Evolutionary conservation across 2,113 vertebrate species (phyloP), one percentile per base, ranked within the genome.

Genomic region (Vulpes vulpes): DNA sequence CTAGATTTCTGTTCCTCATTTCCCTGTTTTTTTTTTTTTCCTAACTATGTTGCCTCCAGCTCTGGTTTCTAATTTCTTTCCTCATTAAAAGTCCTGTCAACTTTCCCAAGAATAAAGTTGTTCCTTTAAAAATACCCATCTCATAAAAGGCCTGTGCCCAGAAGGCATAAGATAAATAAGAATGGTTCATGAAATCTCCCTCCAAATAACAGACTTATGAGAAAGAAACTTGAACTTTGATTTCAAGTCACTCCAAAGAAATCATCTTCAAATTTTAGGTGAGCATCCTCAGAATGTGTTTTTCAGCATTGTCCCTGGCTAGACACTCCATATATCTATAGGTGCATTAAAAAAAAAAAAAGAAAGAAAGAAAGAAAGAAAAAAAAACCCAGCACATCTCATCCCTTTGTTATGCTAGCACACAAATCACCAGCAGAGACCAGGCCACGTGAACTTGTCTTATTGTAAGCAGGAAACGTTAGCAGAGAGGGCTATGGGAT

Each of bases 11-110:
- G 3, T 92, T 55, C 22, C 62, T 64, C 25, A 5, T 94, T 55
- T 55, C 27, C 57, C 57, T 43, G 43, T 43, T 43, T 43, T 43
- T 43, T 43, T 5, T 27, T 64, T 94, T 65, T 35, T 62, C 79
- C 19, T 91, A 95, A 81, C 84, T 69, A 80, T 17, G 16, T 78
- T 91, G 94, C 92, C 95, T 96, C 85, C 78, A 97, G 96, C 88
- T 94, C 88, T 51, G 23, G 60, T 97, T 98, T 97, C 94, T 96
- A 96, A 97, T 96, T 97, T 96, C 94, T 94, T 97, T 96, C 94
- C 91, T 93, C 94, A 93, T 92, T 97, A 94, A 97, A 97, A 96
- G 71, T 96, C 96, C 80, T 96, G 81, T 93, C 95, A 96, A 91
- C 81, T 82, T 95, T 95, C 49, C 64, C 22, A 78, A 91, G 90